Evolutionary conservation across 2,888 invertebrate genomes (phyloP).

Genomic region (Hecatera dysodea): DNA sequence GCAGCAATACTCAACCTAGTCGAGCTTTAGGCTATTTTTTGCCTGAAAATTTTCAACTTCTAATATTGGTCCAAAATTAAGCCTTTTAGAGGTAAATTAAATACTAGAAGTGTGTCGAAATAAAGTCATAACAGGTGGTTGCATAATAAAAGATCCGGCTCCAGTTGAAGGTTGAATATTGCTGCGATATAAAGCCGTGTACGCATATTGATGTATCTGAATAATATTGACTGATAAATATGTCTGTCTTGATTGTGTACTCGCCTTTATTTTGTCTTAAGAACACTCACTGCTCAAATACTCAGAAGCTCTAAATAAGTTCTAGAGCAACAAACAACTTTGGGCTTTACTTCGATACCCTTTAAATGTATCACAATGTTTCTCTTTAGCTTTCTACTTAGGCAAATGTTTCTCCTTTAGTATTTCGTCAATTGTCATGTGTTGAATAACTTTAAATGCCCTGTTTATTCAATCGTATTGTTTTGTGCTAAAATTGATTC

Average conservation of each 20-base stretch:
- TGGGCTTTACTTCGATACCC: constrained; percentile 4
- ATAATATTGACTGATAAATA: neutral
- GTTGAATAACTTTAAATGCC: constrained; percentile 9
- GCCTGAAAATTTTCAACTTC: no score
- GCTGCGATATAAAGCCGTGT: constrained; percentile 13
- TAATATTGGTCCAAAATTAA: no score
- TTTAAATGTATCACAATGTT: constrained; percentile 12
- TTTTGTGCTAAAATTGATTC: constrained; percentile 39
- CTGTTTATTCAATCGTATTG: neutral
- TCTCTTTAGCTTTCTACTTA: constrained; percentile 28
- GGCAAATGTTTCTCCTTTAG: constrained; percentile 8
- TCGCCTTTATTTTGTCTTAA: neutral
- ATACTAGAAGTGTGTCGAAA: no score
- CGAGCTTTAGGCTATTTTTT: no score
- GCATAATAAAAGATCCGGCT: neutral
- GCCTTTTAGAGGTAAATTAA: no score
- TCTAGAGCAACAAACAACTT: constrained; percentile 13
- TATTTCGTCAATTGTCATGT: constrained; percentile 6
- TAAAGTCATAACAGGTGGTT: neutral
- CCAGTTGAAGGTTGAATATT: constrained; percentile 22
- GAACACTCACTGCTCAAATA: constrained; percentile 30
- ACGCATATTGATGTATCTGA: neutral
- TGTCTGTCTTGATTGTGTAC: constrained; percentile 11
- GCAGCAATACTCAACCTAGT: constrained; percentile 16
- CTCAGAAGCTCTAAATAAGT: constrained; percentile 21